A percentile compares a stretch with the other conserved stretches of the same genome.
These are phyloP conservation scores for Verasper variegatus DNA, from an alignment of 2,113 vertebrate genomes.

Conservation along the genomic window DNA sequence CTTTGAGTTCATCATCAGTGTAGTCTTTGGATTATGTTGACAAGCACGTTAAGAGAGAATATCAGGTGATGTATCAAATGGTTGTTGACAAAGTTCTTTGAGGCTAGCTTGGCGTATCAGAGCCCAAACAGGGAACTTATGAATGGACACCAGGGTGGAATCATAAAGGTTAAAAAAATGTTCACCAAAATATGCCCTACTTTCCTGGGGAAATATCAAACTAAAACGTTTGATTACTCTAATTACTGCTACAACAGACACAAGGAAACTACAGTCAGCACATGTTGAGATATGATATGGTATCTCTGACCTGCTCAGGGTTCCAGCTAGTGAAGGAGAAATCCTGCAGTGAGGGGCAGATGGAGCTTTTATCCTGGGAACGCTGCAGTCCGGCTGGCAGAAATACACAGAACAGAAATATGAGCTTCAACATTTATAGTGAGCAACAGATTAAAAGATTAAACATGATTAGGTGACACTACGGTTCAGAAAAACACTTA, in stretches of 20 bases:
- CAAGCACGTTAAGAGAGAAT: no score
- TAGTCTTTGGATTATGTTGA: no score
- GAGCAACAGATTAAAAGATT: background rate
- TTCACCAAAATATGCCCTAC: background rate
- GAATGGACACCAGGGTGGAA: no score
- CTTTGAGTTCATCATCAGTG: no score
- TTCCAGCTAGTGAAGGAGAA: constrained; percentile 92
- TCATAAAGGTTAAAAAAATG: no score
- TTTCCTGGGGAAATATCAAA: background rate
- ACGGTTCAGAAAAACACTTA: background rate
- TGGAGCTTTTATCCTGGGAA: constrained; percentile 82
- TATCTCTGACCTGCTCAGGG: constrained; percentile 85
- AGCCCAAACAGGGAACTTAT: no score
- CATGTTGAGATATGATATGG: background rate
- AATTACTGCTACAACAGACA: background rate
- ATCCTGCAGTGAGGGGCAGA: constrained; percentile 91
- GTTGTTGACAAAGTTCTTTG: no score
- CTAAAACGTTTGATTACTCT: background rate
- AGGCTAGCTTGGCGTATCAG: no score
- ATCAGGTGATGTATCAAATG: no score
- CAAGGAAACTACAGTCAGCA: background rate
- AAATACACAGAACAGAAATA: constrained; percentile 34
- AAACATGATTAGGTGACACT: background rate
- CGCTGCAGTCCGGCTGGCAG: constrained; percentile 81
- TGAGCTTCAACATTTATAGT: background rate